These are phyloP conservation scores for Bombus confusus DNA, from an alignment of 1,140 invertebrate genomes.

Conservation along the genomic window DNA sequence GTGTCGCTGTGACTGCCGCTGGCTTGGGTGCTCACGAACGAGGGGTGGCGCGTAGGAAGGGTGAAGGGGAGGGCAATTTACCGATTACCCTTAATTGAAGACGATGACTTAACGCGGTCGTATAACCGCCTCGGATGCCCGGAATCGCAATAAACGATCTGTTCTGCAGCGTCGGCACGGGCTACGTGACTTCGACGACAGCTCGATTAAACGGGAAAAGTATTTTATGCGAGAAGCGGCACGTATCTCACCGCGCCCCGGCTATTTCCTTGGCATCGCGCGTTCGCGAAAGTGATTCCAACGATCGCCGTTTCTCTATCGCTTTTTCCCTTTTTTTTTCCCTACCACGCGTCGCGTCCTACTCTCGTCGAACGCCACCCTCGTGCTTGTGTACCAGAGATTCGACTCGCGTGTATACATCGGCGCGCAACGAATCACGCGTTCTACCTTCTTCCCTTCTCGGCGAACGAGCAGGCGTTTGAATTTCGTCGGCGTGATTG, in stretches of 20 bases:
- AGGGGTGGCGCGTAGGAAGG: background rate
- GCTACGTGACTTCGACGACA: slow-evolving; percentile 65
- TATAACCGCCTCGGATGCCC: slow-evolving; percentile 61
- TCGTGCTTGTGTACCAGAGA: background rate
- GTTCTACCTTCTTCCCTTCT: background rate
- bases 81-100: slow-evolving; percentile 82
- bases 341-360: too few species aligned
- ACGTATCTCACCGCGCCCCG: slow-evolving; percentile 27
- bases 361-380: background rate
- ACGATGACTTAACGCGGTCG: slow-evolving; percentile 77
- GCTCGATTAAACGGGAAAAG: slow-evolving; percentile 64
- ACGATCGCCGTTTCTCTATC: slow-evolving; percentile 16
- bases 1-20: background rate
- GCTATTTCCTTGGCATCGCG: slow-evolving; percentile 27
- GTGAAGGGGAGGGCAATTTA: slow-evolving; percentile 74
- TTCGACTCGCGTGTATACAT: background rate
- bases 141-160: slow-evolving; percentile 74
- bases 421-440: background rate
- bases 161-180: slow-evolving; percentile 72
- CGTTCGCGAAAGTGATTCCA: slow-evolving; percentile 46
- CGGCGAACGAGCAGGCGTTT: background rate
- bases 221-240: slow-evolving; percentile 49
- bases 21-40: background rate
- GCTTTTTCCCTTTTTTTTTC: background rate
- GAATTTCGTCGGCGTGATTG: background rate